Conservation (phyloP, 2,113 vertebrate genomes). For the Gymnorhina tibicen region DNA sequence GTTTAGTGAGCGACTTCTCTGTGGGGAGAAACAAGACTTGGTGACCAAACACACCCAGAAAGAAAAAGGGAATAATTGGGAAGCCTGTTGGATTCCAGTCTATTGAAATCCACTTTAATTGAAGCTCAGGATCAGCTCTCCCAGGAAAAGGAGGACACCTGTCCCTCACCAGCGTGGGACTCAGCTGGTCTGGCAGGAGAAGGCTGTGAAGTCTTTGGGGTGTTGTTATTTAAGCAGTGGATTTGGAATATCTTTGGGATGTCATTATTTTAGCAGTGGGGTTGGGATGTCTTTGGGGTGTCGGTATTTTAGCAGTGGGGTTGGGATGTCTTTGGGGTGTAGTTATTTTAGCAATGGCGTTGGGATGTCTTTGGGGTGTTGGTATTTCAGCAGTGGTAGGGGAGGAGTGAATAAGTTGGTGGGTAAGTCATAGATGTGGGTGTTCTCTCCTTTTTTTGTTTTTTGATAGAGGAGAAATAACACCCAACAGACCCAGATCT, state of each 20-base stretch:
- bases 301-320: not conserved
- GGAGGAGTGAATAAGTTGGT: not conserved
- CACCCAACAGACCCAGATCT: not conserved
- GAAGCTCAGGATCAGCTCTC: not conserved
- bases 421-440: accelerated
- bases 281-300: no score
- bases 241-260: not conserved
- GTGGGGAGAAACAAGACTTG: not conserved
- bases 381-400: not conserved
- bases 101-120: not conserved
- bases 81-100: not conserved
- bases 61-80: not conserved
- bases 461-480: not conserved
- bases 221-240: not conserved
- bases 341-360: not conserved
- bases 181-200: not conserved
- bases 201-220: not conserved
- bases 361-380: not conserved
- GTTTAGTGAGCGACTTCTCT: not conserved
- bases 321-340: not conserved
- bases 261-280: not conserved
- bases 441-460: not conserved
- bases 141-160: not conserved
- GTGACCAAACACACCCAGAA: not conserved
- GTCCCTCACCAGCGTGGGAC: not conserved